phyloP scores from a whole-genome alignment of 1,140 invertebrate genomes.

The Melanaphis sacchari region DNA sequence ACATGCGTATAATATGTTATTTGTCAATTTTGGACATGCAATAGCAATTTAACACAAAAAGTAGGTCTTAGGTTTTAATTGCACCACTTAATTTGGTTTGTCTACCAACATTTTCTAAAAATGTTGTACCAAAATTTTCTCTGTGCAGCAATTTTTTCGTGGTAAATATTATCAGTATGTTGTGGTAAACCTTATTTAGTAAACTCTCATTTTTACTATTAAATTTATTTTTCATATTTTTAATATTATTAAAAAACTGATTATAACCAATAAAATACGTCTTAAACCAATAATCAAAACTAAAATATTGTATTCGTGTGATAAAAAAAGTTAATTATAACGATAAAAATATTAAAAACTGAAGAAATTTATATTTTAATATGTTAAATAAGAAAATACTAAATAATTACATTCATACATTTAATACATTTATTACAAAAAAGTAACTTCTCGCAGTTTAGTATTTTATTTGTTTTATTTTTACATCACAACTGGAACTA shows the following conservation, averaged over 20 bases:
- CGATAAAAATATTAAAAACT: background rate
- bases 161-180: too few species aligned
- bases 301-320: background rate
- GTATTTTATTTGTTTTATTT: background rate
- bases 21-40: background rate
- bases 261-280: background rate
- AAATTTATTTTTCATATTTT: background rate
- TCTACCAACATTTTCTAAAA: background rate
- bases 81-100: background rate
- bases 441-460: background rate
- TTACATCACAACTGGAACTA: background rate
- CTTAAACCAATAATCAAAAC: background rate
- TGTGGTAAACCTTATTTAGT: too few species aligned
- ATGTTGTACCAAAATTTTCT: too few species aligned
- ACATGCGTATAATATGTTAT: background rate
- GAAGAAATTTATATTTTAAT: background rate
- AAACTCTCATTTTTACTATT: too few species aligned
- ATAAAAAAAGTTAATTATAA: background rate
- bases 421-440: background rate
- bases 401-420: too few species aligned
- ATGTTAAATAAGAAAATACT: background rate
- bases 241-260: background rate
- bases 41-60: background rate
- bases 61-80: background rate
- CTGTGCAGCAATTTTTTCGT: too few species aligned